phyloP scores from a whole-genome alignment of 2,113 vertebrate genomes.

The Petaurus breviceps region DNA sequence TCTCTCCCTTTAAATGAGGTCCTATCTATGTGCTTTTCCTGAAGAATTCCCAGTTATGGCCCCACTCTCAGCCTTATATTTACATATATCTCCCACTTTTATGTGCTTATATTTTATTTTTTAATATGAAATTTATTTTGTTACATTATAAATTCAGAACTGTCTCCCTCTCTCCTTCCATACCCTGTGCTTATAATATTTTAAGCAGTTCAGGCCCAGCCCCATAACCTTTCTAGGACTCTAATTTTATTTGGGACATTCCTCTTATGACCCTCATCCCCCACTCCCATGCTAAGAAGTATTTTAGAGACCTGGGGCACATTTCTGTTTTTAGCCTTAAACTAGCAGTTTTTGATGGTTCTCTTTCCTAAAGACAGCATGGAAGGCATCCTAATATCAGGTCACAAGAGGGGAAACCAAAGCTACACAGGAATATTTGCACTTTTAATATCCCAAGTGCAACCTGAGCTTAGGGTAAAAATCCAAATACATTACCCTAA shows the following conservation, averaged over 20 bases:
- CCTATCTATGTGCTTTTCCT: background rate
- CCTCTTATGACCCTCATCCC: background rate
- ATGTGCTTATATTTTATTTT: background rate
- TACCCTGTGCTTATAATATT: background rate
- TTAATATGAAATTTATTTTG: background rate
- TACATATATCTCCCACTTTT: background rate
- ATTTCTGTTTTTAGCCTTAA: slow-evolving; percentile 3
- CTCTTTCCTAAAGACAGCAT: slow-evolving; percentile 47
- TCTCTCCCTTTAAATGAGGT: background rate
- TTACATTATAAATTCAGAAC: background rate
- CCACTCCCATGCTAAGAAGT: background rate
- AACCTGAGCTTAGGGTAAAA: slow-evolving; percentile 72
- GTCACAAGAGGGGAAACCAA: slow-evolving; percentile 67
- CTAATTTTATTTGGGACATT: background rate
- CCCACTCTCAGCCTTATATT: background rate
- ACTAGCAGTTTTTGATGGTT: background rate
- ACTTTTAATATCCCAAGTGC: slow-evolving; percentile 60
- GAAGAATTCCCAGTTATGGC: background rate
- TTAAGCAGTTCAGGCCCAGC: background rate
- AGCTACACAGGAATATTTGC: slow-evolving; percentile 54
- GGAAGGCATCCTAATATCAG: slow-evolving; percentile 56
- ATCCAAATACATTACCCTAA: slow-evolving; percentile 76
- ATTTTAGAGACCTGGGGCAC: background rate
- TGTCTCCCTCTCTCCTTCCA: background rate
- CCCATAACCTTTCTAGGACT: background rate